phyloP scores from a whole-genome alignment of 2,113 vertebrate genomes.

The Lepus europaeus region DNA sequence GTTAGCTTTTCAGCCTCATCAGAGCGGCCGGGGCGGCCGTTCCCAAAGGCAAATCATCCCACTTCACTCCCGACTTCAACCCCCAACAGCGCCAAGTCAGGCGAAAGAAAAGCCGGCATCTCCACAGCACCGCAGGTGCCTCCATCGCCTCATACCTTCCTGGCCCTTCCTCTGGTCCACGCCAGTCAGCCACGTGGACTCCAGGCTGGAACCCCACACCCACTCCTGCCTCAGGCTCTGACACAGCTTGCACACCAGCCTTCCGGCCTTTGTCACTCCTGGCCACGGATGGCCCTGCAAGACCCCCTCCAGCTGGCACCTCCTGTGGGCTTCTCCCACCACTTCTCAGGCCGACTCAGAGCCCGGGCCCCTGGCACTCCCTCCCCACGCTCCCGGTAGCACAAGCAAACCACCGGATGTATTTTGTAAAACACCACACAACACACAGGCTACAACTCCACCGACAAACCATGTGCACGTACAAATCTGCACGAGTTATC shows the following conservation, averaged over 20 bases:
- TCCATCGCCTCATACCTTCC: neutral
- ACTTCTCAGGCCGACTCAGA: neutral
- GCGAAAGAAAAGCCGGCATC: neutral
- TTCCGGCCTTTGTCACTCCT: neutral
- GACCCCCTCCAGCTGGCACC: no score
- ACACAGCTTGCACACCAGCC: no score
- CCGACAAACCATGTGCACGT: neutral
- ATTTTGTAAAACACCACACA: neutral
- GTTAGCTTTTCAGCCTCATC: neutral
- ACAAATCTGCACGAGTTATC: neutral
- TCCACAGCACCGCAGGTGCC: neutral
- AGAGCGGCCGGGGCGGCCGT: neutral
- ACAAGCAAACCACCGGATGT: no score
- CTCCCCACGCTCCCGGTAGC: neutral
- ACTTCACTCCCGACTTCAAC: neutral
- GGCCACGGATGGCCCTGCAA: neutral
- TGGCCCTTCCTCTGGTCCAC: neutral
- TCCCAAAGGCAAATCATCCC: neutral
- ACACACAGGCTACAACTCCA: neutral
- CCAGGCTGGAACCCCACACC: neutral
- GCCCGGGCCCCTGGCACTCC: neutral
- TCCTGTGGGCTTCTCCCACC: neutral
- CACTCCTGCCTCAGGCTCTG: neutral
- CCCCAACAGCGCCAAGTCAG: neutral
- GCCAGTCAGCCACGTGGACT: neutral